Evolutionary conservation across 2,113 vertebrate species (phyloP), one percentile per base, ranked within the genome.

Genomic region (Blennius ocellaris): DNA sequence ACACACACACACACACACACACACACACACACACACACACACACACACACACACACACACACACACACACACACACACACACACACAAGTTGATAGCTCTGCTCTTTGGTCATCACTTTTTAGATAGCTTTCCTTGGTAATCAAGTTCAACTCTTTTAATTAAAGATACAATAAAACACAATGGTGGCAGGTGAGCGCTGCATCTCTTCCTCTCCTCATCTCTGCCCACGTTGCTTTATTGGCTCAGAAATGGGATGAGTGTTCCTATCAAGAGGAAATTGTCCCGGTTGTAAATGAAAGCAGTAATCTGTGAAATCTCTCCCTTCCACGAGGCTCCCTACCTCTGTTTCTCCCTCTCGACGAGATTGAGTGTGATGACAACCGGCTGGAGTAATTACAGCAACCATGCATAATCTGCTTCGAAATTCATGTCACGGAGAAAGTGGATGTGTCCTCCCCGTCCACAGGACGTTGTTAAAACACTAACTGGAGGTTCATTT

Each of bases 111-210:
- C 76, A 69, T 36, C 76, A 69, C 85, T 63, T 72, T 68, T 83
- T 6, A 58, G 72, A 77, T 85, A 60, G 63, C 37, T 21, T 68
- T 82, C 63, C 40, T 16, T 50, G 57, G 59, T 78, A 81, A 82
- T 69, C 76, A 61, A 91, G 38, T 84, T 89, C 80, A 86, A 75
- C 77, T 69, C 50, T 55, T 88, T 87, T 90, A 81, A 89, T 91
- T 84, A 89, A 80, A 83, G 58, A 90, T 36, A 63, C 74, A 81
- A 84, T 74, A 64, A 61, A 67, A 83, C 39, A 60, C 67, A 81
- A 81, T 36, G 73, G 50, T n/a, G 65, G 55, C 60, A 70, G 78
- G 63, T 78, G 53, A 82, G 57, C 51, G 0, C 55, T 65, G 65
- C 68, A 55, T 70, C 78, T 78, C 76, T 86, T 72, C 56, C 60